Conservation (phyloP, 2,797 vertebrate genomes). For the Natrix natrix region DNA sequence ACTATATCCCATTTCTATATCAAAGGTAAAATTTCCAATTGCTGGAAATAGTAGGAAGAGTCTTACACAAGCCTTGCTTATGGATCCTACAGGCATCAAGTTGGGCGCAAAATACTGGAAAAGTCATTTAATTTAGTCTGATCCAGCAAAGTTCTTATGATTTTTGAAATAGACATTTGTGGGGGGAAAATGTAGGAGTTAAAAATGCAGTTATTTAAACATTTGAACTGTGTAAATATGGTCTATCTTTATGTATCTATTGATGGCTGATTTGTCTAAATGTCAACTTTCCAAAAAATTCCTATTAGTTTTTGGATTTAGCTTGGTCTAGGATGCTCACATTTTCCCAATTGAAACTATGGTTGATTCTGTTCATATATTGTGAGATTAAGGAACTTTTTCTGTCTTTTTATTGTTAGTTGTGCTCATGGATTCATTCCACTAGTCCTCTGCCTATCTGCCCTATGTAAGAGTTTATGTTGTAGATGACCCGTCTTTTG, state of each 20-base stretch:
- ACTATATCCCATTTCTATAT: neutral
- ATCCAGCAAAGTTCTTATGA: neutral
- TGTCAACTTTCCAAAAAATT: neutral
- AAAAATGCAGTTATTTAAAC: neutral
- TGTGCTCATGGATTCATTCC: too few species aligned
- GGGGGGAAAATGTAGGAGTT: neutral
- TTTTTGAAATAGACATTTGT: neutral
- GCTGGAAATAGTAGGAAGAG: neutral
- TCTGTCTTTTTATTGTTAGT: too few species aligned
- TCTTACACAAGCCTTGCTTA: neutral
- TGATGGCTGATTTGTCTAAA: neutral
- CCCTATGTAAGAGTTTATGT: too few species aligned
- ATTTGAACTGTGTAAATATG: too few species aligned
- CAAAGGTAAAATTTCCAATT: neutral
- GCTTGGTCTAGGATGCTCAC: too few species aligned
- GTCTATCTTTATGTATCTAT: neutral
- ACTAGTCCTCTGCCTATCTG: too few species aligned
- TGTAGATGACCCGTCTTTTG: too few species aligned
- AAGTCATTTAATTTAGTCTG: too few species aligned
- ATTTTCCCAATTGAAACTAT: too few species aligned
- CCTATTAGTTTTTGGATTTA: too few species aligned
- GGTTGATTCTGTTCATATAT: too few species aligned
- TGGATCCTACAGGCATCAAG: neutral
- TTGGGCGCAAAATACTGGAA: neutral
- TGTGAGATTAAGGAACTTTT: too few species aligned